Evolutionary conservation across 2,113 vertebrate genomes (phyloP).

Genomic region (Galemys pyrenaicus): DNA sequence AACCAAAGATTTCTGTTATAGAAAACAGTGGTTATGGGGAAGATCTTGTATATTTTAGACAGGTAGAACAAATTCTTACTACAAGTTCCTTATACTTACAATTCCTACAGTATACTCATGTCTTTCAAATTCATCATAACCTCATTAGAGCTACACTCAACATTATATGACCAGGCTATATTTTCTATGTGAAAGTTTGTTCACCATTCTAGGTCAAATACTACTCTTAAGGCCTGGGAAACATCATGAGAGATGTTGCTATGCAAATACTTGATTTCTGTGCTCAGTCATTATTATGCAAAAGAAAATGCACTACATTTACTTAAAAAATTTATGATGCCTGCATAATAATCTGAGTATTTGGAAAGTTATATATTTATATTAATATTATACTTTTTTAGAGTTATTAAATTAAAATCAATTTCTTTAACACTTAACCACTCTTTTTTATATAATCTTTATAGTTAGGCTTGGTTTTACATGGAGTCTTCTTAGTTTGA

Average conservation of each 20-base stretch:
- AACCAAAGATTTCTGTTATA: not conserved
- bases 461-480: not conserved
- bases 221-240: not conserved
- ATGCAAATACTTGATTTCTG: not conserved
- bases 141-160: not conserved
- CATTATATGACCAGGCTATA: not conserved
- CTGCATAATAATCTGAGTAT: not conserved
- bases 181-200: not conserved
- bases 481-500: not conserved
- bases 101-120: not conserved
- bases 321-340: not conserved
- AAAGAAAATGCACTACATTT: not conserved
- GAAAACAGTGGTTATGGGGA: not conserved
- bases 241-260: not conserved
- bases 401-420: constrained; percentile 11
- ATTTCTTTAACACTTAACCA: not conserved
- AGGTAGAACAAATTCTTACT: not conserved
- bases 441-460: not conserved
- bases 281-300: not conserved
- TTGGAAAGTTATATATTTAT: not conserved
- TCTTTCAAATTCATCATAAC: not conserved
- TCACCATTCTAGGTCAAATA: not conserved
- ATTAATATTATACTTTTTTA: not conserved
- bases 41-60: not conserved
- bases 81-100: not conserved